Evolutionary conservation across 2,888 invertebrate genomes (phyloP).

Genomic region (Axea sp.): DNA sequence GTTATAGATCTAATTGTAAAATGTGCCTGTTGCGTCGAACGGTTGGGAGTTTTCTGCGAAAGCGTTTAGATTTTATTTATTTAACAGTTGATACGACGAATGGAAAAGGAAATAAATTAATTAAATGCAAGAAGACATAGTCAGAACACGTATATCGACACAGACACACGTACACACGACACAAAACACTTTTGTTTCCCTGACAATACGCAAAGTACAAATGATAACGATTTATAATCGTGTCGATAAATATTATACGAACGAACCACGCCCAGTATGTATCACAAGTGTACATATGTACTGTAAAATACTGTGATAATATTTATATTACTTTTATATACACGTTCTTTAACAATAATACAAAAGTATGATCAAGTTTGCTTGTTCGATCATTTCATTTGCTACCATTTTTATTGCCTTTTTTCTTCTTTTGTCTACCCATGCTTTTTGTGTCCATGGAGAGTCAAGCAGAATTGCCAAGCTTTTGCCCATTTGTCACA

Average conservation of each 20-base stretch:
- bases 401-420: constrained; percentile 32
- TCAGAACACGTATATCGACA: constrained; percentile 23
- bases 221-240: constrained; percentile 65
- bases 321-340: constrained; percentile 74
- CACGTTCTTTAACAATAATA: constrained; percentile 64
- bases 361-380: constrained; percentile 59
- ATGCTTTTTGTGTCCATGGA: background rate
- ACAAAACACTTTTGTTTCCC: constrained; percentile 61
- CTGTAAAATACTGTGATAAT: constrained; percentile 79
- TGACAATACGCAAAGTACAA: constrained; percentile 72
- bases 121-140: constrained; percentile 15
- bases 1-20: background rate
- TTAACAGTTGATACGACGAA: constrained; percentile 13
- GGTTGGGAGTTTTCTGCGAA: constrained; percentile 9
- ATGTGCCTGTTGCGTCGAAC: constrained; percentile 4
- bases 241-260: constrained; percentile 63
- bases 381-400: constrained; percentile 33
- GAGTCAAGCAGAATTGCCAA: background rate
- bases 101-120: background rate
- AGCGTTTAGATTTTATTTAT: constrained; percentile 20
- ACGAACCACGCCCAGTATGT: constrained; percentile 67
- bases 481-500: background rate
- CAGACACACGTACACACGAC: constrained; percentile 39
- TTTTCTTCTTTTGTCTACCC: background rate
- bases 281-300: constrained; percentile 77